Evolutionary conservation across 2,888 invertebrate species (phyloP).

Genomic region (Ceraclea dissimilis): DNA sequence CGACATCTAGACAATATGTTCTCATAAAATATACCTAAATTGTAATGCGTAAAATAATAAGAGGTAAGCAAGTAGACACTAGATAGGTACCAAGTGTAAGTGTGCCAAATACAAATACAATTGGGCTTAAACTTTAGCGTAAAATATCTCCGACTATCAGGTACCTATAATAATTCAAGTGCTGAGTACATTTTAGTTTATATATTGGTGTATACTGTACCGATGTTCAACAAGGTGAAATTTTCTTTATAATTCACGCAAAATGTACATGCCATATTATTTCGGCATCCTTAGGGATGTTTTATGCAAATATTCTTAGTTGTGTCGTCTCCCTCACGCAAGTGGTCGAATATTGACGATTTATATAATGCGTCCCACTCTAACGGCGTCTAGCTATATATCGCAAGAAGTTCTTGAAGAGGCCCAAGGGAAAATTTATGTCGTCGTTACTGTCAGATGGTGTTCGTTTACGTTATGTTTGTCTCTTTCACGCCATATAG

Average conservation of each 20-base stretch:
- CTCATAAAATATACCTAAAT: too few relatives aligned
- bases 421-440: constrained; percentile 26
- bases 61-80: too few relatives aligned
- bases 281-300: constrained; percentile 20
- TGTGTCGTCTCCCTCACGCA: constrained; percentile 12
- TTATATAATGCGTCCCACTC: constrained; percentile 13
- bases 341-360: constrained; percentile 3
- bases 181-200: too few relatives aligned
- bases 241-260: constrained; percentile 19
- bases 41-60: too few relatives aligned
- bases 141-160: too few relatives aligned
- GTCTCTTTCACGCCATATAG: constrained; percentile 8
- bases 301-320: constrained; percentile 23
- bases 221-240: neutral
- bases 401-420: constrained; percentile 24
- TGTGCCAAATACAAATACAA: too few relatives aligned
- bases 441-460: constrained; percentile 27
- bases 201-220: too few relatives aligned
- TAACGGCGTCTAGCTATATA: constrained; percentile 16
- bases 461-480: constrained; percentile 21
- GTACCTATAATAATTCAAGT: too few relatives aligned
- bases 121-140: too few relatives aligned
- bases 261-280: constrained; percentile 21
- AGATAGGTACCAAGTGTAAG: too few relatives aligned
- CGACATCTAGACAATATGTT: too few relatives aligned